phyloP scores from a whole-genome alignment of 2,797 vertebrate genomes.

The Sphaeramia orbicularis region DNA sequence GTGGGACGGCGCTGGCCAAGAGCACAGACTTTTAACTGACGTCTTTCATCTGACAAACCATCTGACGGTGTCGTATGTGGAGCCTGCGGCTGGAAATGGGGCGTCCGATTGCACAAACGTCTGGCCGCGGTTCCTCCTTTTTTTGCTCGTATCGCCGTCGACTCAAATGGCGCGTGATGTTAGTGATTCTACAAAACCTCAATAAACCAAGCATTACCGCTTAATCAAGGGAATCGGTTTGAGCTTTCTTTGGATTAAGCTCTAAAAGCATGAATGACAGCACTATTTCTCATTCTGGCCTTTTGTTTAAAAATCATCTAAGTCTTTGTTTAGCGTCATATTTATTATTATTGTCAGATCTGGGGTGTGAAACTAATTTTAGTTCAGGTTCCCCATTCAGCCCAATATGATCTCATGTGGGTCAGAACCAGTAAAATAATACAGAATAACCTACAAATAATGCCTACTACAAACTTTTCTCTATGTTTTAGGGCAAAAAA shows the following conservation, averaged over 20 bases:
- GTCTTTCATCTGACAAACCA: no score
- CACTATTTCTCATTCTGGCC: slow-evolving; percentile 2
- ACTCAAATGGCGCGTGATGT: slow-evolving; percentile 34
- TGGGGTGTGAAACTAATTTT: no score
- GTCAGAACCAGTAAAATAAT: no score
- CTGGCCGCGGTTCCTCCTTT: slow-evolving; percentile 18
- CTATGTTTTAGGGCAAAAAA: no score
- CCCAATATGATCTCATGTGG: rapidly evolving
- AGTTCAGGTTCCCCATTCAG: no score
- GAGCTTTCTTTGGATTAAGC: slow-evolving; percentile 17
- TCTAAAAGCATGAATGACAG: slow-evolving; percentile 18
- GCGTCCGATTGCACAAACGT: slow-evolving; percentile 36
- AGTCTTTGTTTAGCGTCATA: background rate
- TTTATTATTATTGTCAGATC: slow-evolving; percentile 8
- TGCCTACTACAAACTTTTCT: no score
- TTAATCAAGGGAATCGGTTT: slow-evolving; percentile 31
- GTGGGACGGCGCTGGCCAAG: no score
- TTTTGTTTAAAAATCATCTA: background rate
- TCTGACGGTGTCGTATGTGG: slow-evolving; percentile 36
- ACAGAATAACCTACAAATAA: no score
- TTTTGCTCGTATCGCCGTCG: slow-evolving; percentile 15
- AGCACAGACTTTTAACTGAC: slow-evolving; percentile 30
- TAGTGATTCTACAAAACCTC: slow-evolving; percentile 27
- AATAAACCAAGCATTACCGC: slow-evolving; percentile 45
- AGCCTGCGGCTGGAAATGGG: slow-evolving; percentile 60